Evolutionary conservation across 2,888 invertebrate species (phyloP).

Genomic region (Leptinotarsa peninsularis): DNA sequence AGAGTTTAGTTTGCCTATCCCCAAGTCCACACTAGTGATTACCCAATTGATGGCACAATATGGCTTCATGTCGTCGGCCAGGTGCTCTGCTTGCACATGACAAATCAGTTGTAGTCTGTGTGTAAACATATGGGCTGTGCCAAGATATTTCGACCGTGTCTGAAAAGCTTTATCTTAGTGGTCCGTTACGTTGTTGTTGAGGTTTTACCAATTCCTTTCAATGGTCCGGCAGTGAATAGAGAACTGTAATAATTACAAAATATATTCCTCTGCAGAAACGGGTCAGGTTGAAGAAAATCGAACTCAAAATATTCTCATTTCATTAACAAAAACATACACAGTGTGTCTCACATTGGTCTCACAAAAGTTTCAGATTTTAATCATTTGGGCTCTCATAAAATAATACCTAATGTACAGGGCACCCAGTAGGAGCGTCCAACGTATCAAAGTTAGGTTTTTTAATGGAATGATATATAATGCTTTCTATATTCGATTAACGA

Average conservation of each 20-base stretch:
- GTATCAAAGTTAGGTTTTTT: no score
- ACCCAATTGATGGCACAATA: constrained; percentile 39
- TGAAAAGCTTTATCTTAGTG: constrained; percentile 7
- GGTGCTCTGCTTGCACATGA: constrained; percentile 40
- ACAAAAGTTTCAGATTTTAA: no score
- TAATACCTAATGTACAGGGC: no score
- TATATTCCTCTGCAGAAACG: no score
- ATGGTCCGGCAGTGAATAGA: neutral
- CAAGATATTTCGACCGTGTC: constrained; percentile 8
- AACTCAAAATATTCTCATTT: no score
- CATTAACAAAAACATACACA: no score
- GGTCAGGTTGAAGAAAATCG: no score
- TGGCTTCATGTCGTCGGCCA: constrained; percentile 39
- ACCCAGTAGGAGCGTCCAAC: no score
- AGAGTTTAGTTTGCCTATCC: constrained; percentile 24
- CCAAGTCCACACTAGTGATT: constrained; percentile 7
- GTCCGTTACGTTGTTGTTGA: neutral
- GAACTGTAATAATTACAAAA: neutral
- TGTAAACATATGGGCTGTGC: neutral
- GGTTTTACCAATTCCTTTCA: neutral
- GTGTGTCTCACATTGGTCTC: no score
- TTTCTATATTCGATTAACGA: no score
- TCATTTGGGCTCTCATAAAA: no score
- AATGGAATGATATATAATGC: no score
- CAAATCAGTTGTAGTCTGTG: constrained; percentile 29